Conservation (phyloP, 1,140 invertebrate genomes). For the Lineus longissimus region DNA sequence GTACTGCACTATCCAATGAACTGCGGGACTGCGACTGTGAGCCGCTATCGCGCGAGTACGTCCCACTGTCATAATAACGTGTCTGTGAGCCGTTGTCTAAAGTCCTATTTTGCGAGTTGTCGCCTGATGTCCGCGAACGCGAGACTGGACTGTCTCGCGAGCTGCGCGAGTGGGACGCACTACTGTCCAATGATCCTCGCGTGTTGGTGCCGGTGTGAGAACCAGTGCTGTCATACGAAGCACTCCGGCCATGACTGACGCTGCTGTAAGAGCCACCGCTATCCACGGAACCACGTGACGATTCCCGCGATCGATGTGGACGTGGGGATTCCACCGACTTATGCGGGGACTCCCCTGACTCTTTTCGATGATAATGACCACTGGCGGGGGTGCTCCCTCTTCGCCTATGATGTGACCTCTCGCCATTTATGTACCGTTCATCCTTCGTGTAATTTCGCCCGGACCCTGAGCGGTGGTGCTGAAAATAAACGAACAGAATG, state of each 20-base stretch:
- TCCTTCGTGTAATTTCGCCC: slow-evolving; percentile 5
- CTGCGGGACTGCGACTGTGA: slow-evolving; percentile 1
- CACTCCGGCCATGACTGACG: slow-evolving; percentile 3
- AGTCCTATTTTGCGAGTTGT: no score
- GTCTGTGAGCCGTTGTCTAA: neutral
- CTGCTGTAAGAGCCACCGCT: neutral
- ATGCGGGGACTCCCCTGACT: neutral
- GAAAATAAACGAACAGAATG: neutral
- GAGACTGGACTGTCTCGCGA: no score
- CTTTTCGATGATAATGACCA: slow-evolving; percentile 5
- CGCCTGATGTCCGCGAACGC: no score
- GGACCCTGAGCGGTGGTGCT: neutral
- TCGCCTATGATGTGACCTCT: neutral
- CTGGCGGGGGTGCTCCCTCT: neutral
- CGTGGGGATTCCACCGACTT: neutral
- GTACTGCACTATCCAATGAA: neutral
- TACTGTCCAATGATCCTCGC: no score
- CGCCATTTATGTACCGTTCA: slow-evolving; percentile 8
- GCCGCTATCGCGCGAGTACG: slow-evolving; percentile 2
- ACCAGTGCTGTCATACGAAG: neutral
- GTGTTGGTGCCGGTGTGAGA: no score
- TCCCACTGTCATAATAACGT: neutral
- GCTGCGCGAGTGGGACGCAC: no score
- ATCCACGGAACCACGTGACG: neutral
- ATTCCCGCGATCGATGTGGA: slow-evolving; percentile 2